Percentiles rank a stretch among this genome's conserved stretches.
phyloP scores from a whole-genome alignment of 2,113 vertebrate genomes.

The Phyllostomus hastatus region DNA sequence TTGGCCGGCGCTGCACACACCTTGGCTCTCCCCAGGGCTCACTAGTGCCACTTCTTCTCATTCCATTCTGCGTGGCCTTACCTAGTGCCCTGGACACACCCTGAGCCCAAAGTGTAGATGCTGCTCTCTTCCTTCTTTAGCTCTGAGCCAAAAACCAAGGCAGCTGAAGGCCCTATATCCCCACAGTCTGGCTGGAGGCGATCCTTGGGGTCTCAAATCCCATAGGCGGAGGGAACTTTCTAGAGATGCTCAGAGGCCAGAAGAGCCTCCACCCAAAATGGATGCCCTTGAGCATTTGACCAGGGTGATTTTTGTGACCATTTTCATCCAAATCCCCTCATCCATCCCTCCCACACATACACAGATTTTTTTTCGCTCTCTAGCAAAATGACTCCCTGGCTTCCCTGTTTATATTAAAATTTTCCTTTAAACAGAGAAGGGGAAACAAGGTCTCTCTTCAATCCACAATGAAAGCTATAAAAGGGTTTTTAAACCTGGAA shows the following conservation, averaged over 20 bases:
- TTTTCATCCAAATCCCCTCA: not conserved
- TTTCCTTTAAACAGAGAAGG: constrained; percentile 56
- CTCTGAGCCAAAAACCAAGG: not conserved
- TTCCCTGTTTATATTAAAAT: constrained; percentile 32
- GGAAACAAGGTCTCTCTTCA: constrained; percentile 54
- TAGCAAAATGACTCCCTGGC: constrained; percentile 32
- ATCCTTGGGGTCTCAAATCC: not conserved
- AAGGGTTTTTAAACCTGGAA: constrained; percentile 79
- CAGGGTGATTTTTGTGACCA: not conserved
- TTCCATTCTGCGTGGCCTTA: not conserved
- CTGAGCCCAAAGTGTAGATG: not conserved
- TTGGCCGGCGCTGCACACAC: too few relatives aligned
- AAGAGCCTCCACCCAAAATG: not conserved
- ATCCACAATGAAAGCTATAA: constrained; percentile 80
- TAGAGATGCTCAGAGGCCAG: constrained; percentile 34
- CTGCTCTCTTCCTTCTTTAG: not conserved
- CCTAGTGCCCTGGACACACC: not conserved
- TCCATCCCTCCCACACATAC: not conserved
- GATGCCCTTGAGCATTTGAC: not conserved
- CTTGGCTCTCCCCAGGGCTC: not conserved
- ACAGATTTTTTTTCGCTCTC: not conserved
- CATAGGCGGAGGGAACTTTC: constrained; percentile 48
- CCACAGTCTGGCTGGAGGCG: not conserved
- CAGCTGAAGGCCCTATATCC: not conserved
- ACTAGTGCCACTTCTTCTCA: not conserved